Conservation (phyloP, 2,113 vertebrate species). For the Odocoileus hemionus region DNA sequence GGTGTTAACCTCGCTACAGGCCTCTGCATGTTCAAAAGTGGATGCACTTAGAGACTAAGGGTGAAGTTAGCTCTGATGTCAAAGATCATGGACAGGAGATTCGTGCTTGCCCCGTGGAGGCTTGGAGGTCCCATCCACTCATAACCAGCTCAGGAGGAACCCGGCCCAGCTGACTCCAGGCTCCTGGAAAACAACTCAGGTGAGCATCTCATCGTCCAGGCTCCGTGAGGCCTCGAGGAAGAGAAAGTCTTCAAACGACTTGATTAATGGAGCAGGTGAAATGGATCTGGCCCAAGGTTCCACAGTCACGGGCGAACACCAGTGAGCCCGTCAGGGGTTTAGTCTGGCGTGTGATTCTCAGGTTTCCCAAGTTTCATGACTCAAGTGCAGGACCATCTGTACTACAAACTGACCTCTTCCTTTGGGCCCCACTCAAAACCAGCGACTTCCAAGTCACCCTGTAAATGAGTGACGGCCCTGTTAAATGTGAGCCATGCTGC, state of each 20-base stretch:
- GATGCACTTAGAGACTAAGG: neutral
- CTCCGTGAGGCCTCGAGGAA: neutral
- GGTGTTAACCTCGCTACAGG: neutral
- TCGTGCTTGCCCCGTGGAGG: neutral
- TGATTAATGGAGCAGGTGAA: neutral
- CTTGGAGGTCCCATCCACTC: neutral
- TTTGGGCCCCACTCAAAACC: neutral
- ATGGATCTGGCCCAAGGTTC: neutral
- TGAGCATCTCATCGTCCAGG: neutral
- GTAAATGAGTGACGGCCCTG: neutral
- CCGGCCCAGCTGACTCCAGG: neutral
- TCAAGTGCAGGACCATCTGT: neutral
- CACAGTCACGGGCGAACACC: neutral
- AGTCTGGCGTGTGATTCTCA: neutral
- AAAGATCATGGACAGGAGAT: neutral
- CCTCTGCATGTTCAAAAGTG: neutral
- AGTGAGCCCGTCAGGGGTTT: neutral
- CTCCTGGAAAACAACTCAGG: neutral
- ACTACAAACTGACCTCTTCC: neutral
- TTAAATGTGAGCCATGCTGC: neutral
- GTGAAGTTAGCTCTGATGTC: neutral
- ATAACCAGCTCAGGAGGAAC: neutral
- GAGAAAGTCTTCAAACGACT: neutral
- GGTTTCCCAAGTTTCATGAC: neutral
- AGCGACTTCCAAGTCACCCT: neutral